Evolutionary conservation across 2,797 vertebrate genomes (phyloP).

Genomic region (Chelon auratus): DNA sequence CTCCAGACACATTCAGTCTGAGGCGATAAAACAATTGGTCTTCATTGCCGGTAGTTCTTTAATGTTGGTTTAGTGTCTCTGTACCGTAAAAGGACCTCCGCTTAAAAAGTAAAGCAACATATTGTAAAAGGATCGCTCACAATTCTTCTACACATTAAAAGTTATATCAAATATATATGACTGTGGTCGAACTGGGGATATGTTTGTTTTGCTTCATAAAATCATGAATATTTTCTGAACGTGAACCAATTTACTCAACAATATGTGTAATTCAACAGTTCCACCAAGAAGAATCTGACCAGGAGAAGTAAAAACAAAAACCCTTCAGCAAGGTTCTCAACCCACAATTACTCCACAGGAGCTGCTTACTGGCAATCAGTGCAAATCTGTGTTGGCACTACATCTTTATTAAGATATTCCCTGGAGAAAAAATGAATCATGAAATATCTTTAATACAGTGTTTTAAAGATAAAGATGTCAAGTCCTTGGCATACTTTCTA

Average conservation of each 20-base stretch:
- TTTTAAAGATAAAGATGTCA: no score
- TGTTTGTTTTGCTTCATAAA: no score
- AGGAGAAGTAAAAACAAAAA: constrained; percentile 19
- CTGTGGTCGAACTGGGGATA: not conserved
- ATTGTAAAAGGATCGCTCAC: constrained; percentile 10
- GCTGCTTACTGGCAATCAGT: not conserved
- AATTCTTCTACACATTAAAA: not conserved
- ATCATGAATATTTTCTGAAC: not conserved
- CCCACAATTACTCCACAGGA: not conserved
- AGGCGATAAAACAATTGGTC: no score
- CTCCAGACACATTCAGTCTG: no score
- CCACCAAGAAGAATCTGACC: not conserved
- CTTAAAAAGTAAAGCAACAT: constrained; percentile 1
- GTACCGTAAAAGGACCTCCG: not conserved
- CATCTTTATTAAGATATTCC: constrained; percentile 1
- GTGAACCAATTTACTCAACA: constrained; percentile 1
- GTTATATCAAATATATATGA: not conserved
- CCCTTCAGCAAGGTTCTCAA: not conserved
- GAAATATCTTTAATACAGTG: not conserved
- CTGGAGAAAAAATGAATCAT: not conserved
- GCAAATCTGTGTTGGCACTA: not conserved
- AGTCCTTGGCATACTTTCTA: not conserved
- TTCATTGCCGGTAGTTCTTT: no score
- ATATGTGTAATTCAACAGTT: not conserved
- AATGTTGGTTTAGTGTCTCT: no score